Conservation (phyloP, 1,140 invertebrate genomes). For the Formica exsecta region DNA sequence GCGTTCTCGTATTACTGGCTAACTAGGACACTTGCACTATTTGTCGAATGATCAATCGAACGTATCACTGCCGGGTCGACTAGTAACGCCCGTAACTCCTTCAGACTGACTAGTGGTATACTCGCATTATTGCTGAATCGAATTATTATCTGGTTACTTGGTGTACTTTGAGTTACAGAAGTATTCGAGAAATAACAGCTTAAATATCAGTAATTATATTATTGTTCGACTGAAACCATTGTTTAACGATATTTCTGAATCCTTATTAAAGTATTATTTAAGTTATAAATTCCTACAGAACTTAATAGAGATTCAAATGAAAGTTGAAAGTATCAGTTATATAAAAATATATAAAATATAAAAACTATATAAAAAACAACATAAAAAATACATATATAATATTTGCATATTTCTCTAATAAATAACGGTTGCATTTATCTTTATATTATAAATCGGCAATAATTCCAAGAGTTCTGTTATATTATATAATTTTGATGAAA, state of each 20-base stretch:
- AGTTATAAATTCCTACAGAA: not conserved
- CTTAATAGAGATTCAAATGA: not conserved
- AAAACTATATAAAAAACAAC: too few relatives aligned
- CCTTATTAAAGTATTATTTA: not conserved
- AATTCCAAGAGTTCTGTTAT: too few relatives aligned
- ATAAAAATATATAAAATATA: not conserved
- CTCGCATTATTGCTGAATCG: not conserved
- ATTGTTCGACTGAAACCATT: not conserved
- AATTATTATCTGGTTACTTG: slow-evolving; percentile 21
- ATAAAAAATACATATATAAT: not conserved
- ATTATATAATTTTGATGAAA: not conserved
- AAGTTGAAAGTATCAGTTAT: slow-evolving; percentile 3
- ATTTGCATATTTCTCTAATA: not conserved
- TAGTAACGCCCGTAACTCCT: not conserved
- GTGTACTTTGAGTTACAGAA: not conserved
- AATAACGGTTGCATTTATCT: not conserved
- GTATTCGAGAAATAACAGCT: not conserved
- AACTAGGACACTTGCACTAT: not conserved
- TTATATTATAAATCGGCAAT: not conserved
- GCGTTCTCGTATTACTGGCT: not conserved
- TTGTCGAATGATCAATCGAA: not conserved
- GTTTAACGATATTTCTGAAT: not conserved
- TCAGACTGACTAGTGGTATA: not conserved
- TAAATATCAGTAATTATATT: not conserved
- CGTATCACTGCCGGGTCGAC: not conserved